A percentile compares a stretch with the other conserved stretches of the same genome.
Conservation (phyloP, 2,888 invertebrate species). For the Oxytorus armatus region DNA sequence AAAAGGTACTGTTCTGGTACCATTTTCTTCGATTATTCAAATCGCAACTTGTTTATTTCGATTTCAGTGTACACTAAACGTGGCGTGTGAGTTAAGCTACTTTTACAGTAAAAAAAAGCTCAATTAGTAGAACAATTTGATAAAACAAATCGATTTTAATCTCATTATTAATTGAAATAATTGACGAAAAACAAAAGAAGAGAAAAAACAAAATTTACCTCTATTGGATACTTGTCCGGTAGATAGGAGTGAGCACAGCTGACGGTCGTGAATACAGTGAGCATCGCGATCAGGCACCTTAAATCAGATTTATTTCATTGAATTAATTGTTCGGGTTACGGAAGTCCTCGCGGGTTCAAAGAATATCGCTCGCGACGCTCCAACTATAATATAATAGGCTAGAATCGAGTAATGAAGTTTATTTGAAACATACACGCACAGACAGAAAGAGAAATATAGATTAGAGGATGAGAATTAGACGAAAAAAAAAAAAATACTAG, state of each 20-base stretch:
- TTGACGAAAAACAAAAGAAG: too few relatives aligned
- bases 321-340: slow-evolving; percentile 64
- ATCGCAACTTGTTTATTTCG: too few relatives aligned
- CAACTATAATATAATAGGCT: slow-evolving; percentile 38
- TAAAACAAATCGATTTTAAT: too few relatives aligned
- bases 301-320: slow-evolving; percentile 72
- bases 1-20: too few relatives aligned
- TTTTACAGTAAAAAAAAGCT: too few relatives aligned
- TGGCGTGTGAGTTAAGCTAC: too few relatives aligned
- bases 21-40: too few relatives aligned
- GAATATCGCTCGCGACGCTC: slow-evolving; percentile 16
- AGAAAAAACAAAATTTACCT: too few relatives aligned
- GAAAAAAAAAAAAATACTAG: slow-evolving; percentile 4
- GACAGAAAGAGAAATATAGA: slow-evolving; percentile 1
- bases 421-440: slow-evolving; percentile 19
- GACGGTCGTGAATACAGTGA: slow-evolving; percentile 73
- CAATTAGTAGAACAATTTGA: too few relatives aligned
- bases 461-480: not conserved
- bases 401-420: slow-evolving; percentile 62
- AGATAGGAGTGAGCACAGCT: slow-evolving; percentile 75
- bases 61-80: too few relatives aligned
- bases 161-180: too few relatives aligned
- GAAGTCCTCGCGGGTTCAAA: slow-evolving; percentile 66
- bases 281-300: slow-evolving; percentile 79
- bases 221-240: slow-evolving; percentile 81